Evolutionary conservation across 2,113 vertebrate species (phyloP), one percentile per base, ranked within the genome.

Genomic region (Elaphurus davidianus): DNA sequence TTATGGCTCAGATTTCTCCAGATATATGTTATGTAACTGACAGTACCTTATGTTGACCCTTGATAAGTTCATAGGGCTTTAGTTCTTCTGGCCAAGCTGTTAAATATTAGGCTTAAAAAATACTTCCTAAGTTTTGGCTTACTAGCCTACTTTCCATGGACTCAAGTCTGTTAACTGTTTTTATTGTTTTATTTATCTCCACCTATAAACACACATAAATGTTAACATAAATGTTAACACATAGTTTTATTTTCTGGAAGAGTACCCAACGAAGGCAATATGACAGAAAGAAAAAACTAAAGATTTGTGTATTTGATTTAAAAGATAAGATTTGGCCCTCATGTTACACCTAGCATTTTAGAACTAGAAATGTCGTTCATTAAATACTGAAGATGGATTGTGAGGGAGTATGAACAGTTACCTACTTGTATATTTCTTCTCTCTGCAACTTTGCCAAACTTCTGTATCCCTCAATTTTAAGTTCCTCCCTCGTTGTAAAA

Each of bases 341-440:
- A 25, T 90, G 27, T 94, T 85, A 97, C 92, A 62, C 50, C 27
- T 97, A 50, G 33, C 64, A 64, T 97, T 92, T 93, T 45, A 52
- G 64, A 93, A 6, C 62, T 91, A 19, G 33, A 71, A n/a, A 16
- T 47, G 2, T 57, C 30, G 93, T 92, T 91, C 57, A n/a, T 74
- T 91, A 97, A 96, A 78, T 95, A 52, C 30, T 60, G 13, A 89
- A 87, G 64, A 87, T 21, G 28, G 33, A 25, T 3, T 86, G 9
- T 82, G 33, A 7, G 28, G n/a, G 12, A 94, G 2, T 87, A 17
- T 78, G 45, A 10, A 36, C 45, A 86, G 52, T 59, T 84, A 47
- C 1, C 85, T 97, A 7, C 59, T 85, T 87, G 25, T 2, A 1
- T 84, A 50, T 12, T 83, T n/a, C 45, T 87, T 86, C 33, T 87